Evolutionary conservation across 1,140 invertebrate species (phyloP), one percentile per base, ranked within the genome.

Genomic region (Zaprionus gabonicus): DNA sequence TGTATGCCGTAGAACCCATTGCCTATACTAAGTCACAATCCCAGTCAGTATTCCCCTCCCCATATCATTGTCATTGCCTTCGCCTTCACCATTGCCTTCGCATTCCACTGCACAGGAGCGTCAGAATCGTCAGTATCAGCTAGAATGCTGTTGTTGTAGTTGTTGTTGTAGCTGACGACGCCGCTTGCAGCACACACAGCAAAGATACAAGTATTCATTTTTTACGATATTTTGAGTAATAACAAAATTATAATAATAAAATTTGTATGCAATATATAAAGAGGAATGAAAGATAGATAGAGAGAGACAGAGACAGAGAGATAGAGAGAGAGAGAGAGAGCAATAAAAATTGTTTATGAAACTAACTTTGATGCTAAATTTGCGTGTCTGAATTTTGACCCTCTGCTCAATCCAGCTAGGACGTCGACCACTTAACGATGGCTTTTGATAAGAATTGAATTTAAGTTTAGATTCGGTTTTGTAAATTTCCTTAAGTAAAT

Each of bases 351-450:
- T 85, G 78, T 82, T 88, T 78, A 91, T 92, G 91, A 92, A 91
- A 92, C 91, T 92, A 92, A 92, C 91, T 92, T 92, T 92, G 91
- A 92, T 92, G 91, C 91, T 92, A 92, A 92, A 92, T 92, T 92
- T 92, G 91, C 91, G 87, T 90, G 91, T 92, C 85, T 92, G 91
- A 91, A 92, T 92, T 92, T 92, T 92, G 91, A 92, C 91, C 91
- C 91, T 92, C 90, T 92, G 91, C 80, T 92, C 91, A 92, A 92
- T 92, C 91, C 91, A 92, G 91, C 91, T 92, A 85, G 88, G 86
- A 92, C 91, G 91, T 92, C 91, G 91, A 92, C 91, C 91, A 92
- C 91, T 92, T 83, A 92, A 91, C 75, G 91, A 92, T 92, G 91
- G 91, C 91, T 92, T 92, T 91, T 85, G 78, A 55, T 76, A 76